Evolutionary conservation across 2,888 invertebrate species (phyloP), one percentile per base, ranked within the genome.

Genomic region (Epistrophe eligans): DNA sequence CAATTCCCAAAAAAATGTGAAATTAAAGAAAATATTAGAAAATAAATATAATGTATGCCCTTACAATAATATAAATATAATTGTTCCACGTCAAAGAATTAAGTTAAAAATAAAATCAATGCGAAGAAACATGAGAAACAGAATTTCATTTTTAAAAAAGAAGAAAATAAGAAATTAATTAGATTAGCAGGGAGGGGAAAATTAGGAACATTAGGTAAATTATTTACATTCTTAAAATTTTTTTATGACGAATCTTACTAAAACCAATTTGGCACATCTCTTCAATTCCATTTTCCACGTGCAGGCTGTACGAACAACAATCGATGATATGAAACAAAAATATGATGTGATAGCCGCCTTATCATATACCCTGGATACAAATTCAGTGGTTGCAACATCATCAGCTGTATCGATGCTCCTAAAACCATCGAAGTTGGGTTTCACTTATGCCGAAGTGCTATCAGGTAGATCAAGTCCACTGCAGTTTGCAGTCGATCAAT

Each of bases 291-390:
- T 90, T 91, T 89, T 91, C 89, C 89, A 89, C 90, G 90, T 89
- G 90, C 89, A 92, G 92, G 92, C 92, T 90, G 89, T 91, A 93
- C 94, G 94, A 92, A 93, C 93, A 92, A 93, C 94, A 93, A 94
- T 95, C 93, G 95, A 95, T 93, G 94, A 94, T 94, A 94, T 93
- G 94, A 94, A 94, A 94, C 95, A 95, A 93, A 95, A 95, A 93
- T 95, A 96, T 94, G 95, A 95, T 94, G 94, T 94, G 93, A 95
- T 96, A 94, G 94, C 95, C 93, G 94, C 95, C 93, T 94, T 95
- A 93, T 95, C 96, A 93, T 95, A 95, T 94, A 94, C 94, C 93
- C 93, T 96, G 94, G 97, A 97, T 94, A 96, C 97, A 91, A 95
- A 95, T 91, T 93, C 93, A 90, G 92, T 94, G 92, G 94, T 94